phyloP scores from a whole-genome alignment of 2,113 vertebrate species.

The Oxyruncus cristatus region DNA sequence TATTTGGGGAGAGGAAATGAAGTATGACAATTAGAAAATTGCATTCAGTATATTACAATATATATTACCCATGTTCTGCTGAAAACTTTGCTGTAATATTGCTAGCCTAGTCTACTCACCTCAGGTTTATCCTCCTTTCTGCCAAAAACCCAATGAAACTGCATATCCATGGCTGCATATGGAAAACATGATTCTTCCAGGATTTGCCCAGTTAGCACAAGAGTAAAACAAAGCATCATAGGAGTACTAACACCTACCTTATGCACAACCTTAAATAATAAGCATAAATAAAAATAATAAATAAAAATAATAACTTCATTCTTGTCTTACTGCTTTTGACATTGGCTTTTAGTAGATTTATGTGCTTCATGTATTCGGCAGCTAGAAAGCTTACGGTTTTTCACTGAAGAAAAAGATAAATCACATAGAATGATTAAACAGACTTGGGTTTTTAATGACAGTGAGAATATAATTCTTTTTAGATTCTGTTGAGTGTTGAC shows the following conservation, averaged over 20 bases:
- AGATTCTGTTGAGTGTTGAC: background rate
- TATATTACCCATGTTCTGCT: background rate
- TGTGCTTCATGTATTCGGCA: background rate
- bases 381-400: background rate
- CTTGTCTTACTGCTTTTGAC: background rate
- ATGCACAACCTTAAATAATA: too few relatives aligned
- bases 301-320: background rate
- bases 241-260: too few relatives aligned
- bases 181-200: background rate
- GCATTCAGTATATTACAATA: background rate
- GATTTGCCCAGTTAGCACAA: background rate
- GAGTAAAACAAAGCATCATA: background rate
- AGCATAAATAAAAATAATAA: too few relatives aligned
- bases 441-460: background rate
- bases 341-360: background rate
- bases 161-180: background rate
- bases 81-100: background rate
- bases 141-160: fast-evolving
- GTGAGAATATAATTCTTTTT: background rate
- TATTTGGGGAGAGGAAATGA: background rate
- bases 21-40: background rate
- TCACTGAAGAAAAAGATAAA: background rate
- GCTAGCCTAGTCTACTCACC: background rate
- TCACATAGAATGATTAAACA: background rate
- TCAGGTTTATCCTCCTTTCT: background rate